Conservation (phyloP, 2,888 invertebrate genomes). For the Cryptus viduatorius region DNA sequence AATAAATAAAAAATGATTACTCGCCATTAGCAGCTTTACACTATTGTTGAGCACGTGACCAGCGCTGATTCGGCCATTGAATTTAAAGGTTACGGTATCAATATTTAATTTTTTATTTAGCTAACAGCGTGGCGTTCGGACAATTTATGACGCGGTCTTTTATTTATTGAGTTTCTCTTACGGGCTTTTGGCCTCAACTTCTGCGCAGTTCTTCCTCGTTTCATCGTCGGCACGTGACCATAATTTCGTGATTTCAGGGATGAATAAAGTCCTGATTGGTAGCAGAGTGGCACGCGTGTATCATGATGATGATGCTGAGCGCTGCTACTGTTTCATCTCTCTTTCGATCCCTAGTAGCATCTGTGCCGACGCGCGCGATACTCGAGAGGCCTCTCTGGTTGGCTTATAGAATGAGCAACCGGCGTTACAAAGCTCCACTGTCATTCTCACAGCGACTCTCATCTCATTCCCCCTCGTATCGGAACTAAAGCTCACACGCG, state of each 20-base stretch:
- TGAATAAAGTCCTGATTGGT: conserved; percentile 81
- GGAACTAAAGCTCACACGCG: conserved; percentile 64
- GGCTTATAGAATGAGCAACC: conserved; percentile 38
- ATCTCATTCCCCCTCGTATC: conserved; percentile 1
- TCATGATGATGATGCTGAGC: conserved; percentile 37
- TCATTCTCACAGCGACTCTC: conserved; percentile 46
- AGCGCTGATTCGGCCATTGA: background rate
- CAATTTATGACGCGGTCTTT: conserved; percentile 8
- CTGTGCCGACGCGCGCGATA: conserved; percentile 40
- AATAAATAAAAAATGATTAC: background rate
- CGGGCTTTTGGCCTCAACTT: conserved; percentile 30
- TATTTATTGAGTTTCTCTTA: conserved; percentile 24
- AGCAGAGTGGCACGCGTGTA: conserved; percentile 49
- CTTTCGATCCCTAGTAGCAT: background rate
- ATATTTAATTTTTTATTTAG: conserved; percentile 62
- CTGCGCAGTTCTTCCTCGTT: conserved; percentile 25
- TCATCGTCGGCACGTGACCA: conserved; percentile 71
- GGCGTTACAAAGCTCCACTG: conserved; percentile 50
- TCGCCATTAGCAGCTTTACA: conserved; percentile 4
- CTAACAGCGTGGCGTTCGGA: conserved; percentile 25
- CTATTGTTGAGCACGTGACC: background rate
- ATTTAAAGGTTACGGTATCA: conserved; percentile 21
- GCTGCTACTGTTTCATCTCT: conserved; percentile 24
- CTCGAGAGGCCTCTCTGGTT: conserved; percentile 19
- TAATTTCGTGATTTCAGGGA: conserved; percentile 78